Percentiles rank a stretch among this genome's conserved stretches.
Evolutionary conservation across 2,888 invertebrate species (phyloP).

Genomic region (Cerceris ruficornis): DNA sequence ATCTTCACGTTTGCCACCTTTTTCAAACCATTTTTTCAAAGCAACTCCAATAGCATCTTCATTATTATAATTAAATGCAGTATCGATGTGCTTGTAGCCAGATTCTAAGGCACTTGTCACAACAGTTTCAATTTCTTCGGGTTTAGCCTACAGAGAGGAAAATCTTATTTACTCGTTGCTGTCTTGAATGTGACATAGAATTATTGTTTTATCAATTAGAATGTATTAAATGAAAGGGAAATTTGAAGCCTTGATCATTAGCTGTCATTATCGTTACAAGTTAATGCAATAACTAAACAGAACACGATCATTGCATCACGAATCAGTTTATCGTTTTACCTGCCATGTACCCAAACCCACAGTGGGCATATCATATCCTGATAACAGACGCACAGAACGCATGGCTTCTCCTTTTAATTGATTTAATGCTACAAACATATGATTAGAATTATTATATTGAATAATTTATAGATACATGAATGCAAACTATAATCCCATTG

Average conservation of each 20-base stretch:
- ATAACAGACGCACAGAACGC: conserved; percentile 73
- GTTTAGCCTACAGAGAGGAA: conserved; percentile 82
- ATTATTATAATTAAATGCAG: conserved; percentile 91
- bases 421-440: conserved; percentile 18
- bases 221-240: background rate
- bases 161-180: background rate
- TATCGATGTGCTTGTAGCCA: conserved; percentile 91
- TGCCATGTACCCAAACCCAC: conserved; percentile 90
- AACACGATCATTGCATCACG: conserved; percentile 6
- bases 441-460: conserved; percentile 8
- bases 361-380: conserved; percentile 86
- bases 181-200: background rate
- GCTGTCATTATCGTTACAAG: background rate
- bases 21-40: conserved; percentile 86
- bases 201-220: background rate
- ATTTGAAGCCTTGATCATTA: background rate
- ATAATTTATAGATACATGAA: conserved; percentile 23
- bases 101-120: conserved; percentile 86
- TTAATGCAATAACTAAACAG: background rate
- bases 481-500: conserved; percentile 6
- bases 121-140: conserved; percentile 86
- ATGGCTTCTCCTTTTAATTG: conserved; percentile 52
- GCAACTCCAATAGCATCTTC: conserved; percentile 89
- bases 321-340: conserved; percentile 78
- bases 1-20: conserved; percentile 87